These are phyloP conservation scores for Petromus typicus DNA, from an alignment of 2,113 vertebrate genomes.

Conservation along the genomic window DNA sequence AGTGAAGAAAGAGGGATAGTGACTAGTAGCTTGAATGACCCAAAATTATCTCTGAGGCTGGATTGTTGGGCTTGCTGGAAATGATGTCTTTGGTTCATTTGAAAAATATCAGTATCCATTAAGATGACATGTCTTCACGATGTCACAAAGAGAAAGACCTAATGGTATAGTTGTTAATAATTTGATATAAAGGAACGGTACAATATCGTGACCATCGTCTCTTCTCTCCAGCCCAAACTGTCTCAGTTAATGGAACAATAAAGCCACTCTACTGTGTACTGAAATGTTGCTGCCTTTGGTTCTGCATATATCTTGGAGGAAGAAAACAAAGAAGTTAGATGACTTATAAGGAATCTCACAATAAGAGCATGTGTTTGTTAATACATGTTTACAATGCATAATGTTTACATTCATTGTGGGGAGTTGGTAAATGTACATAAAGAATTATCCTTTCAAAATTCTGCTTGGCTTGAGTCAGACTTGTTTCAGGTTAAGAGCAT, in stretches of 20 bases:
- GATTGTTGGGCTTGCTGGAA: constrained; percentile 15
- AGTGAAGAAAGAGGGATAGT: constrained; percentile 12
- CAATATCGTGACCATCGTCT: not conserved
- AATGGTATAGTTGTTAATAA: not conserved
- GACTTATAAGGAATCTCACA: constrained; percentile 12
- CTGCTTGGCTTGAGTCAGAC: constrained; percentile 34
- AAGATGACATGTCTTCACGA: not conserved
- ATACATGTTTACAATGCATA: not conserved
- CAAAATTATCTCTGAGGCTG: constrained; percentile 31
- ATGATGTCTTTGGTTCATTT: constrained; percentile 4
- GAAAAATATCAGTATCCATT: not conserved
- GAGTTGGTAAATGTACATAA: not conserved
- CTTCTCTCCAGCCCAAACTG: not conserved
- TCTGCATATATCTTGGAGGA: constrained; percentile 40
- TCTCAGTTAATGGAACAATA: not conserved
- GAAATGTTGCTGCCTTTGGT: constrained; percentile 44
- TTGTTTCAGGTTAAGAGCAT: constrained; percentile 44
- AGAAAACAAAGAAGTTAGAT: constrained; percentile 37
- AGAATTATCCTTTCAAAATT: constrained; percentile 41
- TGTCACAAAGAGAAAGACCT: not conserved
- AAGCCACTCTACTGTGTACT: not conserved
- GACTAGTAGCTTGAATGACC: constrained; percentile 30
- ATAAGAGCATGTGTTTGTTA: not conserved
- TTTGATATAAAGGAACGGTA: not conserved
- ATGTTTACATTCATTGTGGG: not conserved